Evolutionary conservation across 1,140 invertebrate species (phyloP), one percentile per base, ranked within the genome.

Genomic region (Chironomus striatipennis): DNA sequence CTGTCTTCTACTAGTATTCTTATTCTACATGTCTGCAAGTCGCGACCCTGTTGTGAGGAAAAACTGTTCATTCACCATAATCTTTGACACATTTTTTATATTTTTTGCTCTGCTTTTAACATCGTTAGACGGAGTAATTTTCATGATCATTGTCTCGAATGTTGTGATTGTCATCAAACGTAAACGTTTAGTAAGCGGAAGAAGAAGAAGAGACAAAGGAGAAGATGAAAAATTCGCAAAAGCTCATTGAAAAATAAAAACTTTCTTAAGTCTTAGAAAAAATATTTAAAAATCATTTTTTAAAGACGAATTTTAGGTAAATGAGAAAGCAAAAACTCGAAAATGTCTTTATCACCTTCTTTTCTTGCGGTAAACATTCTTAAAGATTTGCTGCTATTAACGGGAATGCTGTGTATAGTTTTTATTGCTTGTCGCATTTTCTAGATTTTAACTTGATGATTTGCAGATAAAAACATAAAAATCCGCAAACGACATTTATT

Each of bases 51-150:
- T 15, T 57, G 47, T 5, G 12, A 57, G 8, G 12, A 57, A 57
- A 57, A 57, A 57, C 47, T 57, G 47, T 57, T 57, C 47, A 57
- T 57, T 57, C 47, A 57, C 47, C 47, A 57, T 57, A 57, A 57
- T 57, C 47, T 57, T 57, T 57, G 47, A 57, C 47, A 57, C 47
- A 57, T 57, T 57, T 57, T 57, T 10, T n/a, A n/a, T n/a, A n/a
- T 15, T 57, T 5, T 57, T 57, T 57, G 47, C 47, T 57, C 47
- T 57, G 47, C n/a, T 57, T 57, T 57, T 57, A 57, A 57, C 47
- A 57, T 57, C 47, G 47, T 57, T 57, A 57, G 47, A 57, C 47
- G n/a, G 47, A 57, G 47, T 57, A 57, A 57, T 57, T 57, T 57
- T 57, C 47, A 57, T 57, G 47, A 57, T 57, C n/a, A 57, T 57